Percentiles rank a stretch among this genome's conserved stretches.
These are phyloP conservation scores for Muscicapa striata DNA, from an alignment of 2,797 vertebrate genomes.

Conservation along the genomic window DNA sequence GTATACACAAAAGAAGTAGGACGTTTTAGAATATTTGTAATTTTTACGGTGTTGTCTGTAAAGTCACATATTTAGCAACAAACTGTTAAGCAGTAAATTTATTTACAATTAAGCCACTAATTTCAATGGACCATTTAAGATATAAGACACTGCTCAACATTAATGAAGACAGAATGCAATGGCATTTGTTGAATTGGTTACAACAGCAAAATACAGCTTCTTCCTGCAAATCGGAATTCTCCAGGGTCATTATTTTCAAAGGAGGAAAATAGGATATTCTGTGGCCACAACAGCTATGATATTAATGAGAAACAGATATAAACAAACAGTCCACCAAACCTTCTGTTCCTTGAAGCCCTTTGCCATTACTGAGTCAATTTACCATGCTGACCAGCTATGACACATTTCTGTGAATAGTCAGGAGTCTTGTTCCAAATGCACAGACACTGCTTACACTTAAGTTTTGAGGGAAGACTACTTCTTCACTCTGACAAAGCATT, in stretches of 20 bases:
- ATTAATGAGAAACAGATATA: not conserved
- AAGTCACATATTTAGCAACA: not conserved
- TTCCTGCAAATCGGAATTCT: not conserved
- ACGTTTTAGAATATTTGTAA: not conserved
- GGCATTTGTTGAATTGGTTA: not conserved
- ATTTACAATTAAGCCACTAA: not conserved
- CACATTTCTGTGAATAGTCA: not conserved
- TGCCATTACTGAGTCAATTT: not conserved
- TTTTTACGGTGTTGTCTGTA: not conserved
- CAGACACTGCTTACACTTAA: not conserved
- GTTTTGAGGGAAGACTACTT: not conserved
- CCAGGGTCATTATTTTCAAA: slow-evolving; percentile 1
- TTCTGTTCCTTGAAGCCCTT: not conserved
- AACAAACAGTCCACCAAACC: not conserved
- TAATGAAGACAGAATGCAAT: not conserved
- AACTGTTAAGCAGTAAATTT: not conserved
- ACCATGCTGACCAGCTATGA: not conserved
- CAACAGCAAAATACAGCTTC: not conserved
- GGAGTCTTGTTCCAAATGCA: not conserved
- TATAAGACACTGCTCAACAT: not conserved
- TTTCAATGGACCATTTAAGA: not conserved
- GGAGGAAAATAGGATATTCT: not conserved
- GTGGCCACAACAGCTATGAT: not conserved
- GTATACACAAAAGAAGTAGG: not conserved
- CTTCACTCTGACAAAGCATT: not conserved